Evolutionary conservation across 2,888 invertebrate genomes (phyloP), one percentile per base, ranked within the genome.

Genomic region (Epinotia demarniana): DNA sequence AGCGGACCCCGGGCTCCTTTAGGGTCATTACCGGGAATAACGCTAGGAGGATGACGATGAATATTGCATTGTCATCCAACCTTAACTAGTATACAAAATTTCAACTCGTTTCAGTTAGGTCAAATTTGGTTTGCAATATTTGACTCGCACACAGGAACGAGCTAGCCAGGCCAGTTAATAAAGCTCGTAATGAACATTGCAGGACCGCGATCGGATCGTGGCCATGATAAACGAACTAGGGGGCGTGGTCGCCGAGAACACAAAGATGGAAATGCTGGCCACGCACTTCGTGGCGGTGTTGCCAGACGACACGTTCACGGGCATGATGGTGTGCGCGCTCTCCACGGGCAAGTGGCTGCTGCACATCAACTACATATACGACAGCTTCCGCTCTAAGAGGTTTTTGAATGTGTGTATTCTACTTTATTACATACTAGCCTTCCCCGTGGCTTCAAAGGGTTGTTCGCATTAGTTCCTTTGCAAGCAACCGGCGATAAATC

Each of bases 181-280:
- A 55, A 9, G n/a, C 9, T n/a, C 1, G 8, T 18, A 18, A 9
- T 57, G 16, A 8, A 16, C 75, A 53, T 78, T 78, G 19, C 79
- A 94, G 93, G 92, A 93, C 79, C 91, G 90, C 0, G 92, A 93
- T 74, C 84, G 92, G 77, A 86, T 93, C 60, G 86, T 85, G 33
- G 88, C 92, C 0, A 93, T 93, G 93, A 89, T 94, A 63, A 89
- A 86, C 71, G 93, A 93, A 79, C 80, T 94, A 23, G 93, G 93
- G 1, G 93, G 93, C 11, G 93, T 93, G 16, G 92, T 94, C 0
- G 93, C 93, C 0, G 93, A 93, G 80, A 94, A 92, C 78, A 94
- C 93, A 0, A 93, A 93, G 81, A 93, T 93, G 93, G 94, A 94
- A 78, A 94, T 94, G 94, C 80, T 93, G 83, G 91, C 94, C 58